Evolutionary conservation across 1,140 invertebrate genomes (phyloP).

Genomic region (Amyelois transitella): DNA sequence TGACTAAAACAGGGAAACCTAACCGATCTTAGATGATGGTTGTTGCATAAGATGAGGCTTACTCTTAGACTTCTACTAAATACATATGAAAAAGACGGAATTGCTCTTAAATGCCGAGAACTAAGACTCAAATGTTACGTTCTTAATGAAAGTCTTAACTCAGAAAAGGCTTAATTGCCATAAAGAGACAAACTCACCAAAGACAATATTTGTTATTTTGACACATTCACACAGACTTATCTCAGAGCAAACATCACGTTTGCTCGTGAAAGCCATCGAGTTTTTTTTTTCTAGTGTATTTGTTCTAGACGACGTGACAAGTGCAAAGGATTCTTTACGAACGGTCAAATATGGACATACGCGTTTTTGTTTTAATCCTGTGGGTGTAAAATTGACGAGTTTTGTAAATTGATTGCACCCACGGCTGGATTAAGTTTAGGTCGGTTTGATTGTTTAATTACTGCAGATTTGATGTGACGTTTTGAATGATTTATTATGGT

Average conservation of each 20-base stretch:
- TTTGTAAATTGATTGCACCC: constrained; percentile 22
- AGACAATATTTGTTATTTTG: constrained; percentile 71
- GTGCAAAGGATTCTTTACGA: constrained; percentile 61
- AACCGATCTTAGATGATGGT: no score
- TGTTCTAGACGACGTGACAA: constrained; percentile 66
- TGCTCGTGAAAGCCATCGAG: constrained; percentile 67
- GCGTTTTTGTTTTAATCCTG: constrained; percentile 17
- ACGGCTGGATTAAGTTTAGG: constrained; percentile 15
- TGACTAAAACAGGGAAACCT: no score
- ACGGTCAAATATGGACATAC: constrained; percentile 48
- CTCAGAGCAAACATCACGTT: constrained; percentile 65
- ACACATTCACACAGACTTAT: constrained; percentile 72
- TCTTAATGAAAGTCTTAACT: no score
- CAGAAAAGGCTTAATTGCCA: constrained; percentile 39
- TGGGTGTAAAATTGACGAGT: constrained; percentile 2
- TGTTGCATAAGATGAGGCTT: no score
- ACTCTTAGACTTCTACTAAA: no score
- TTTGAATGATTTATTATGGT: not conserved
- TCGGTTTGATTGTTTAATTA: no score
- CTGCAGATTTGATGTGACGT: not conserved
- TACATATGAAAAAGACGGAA: no score
- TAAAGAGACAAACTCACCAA: constrained; percentile 35
- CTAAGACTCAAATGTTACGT: no score
- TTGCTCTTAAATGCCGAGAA: no score
- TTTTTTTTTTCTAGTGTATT: constrained; percentile 61